Conservation (phyloP, 2,797 vertebrate species). For the Sitta carolinensis region DNA sequence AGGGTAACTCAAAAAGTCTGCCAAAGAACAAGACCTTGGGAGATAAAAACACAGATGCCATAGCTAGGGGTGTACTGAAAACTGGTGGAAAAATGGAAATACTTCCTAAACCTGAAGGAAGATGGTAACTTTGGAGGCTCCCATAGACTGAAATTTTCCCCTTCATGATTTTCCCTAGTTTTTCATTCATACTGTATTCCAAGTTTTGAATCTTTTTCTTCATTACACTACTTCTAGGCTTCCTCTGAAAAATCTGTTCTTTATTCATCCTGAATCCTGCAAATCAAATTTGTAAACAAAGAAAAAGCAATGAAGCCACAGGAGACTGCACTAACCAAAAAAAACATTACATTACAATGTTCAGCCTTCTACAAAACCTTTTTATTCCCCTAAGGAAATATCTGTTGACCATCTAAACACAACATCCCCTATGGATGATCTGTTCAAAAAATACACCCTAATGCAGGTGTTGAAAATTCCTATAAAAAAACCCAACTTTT, state of each 20-base stretch:
- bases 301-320: neutral
- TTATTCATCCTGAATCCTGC: neutral
- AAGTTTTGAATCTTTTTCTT: neutral
- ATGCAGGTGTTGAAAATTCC: neutral
- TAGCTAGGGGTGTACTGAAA: constrained; percentile 38
- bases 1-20: constrained; percentile 42
- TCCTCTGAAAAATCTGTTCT: neutral
- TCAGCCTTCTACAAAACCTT: neutral
- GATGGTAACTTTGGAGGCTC: neutral
- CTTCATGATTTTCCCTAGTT: neutral
- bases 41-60: constrained; percentile 59
- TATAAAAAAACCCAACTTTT: neutral
- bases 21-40: constrained; percentile 52
- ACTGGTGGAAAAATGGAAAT: constrained; percentile 38
- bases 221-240: neutral
- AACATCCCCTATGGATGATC: neutral
- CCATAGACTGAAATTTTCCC: neutral
- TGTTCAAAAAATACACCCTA: neutral
- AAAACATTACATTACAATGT: fast-evolving
- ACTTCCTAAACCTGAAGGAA: neutral
- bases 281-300: neutral
- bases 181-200: neutral
- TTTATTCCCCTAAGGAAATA: neutral
- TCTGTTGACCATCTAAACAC: neutral
- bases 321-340: neutral